A percentile compares a stretch with the other conserved stretches of the same genome.
phyloP scores from a whole-genome alignment of 2,888 invertebrate species.

The Palloptera scutellata region DNA sequence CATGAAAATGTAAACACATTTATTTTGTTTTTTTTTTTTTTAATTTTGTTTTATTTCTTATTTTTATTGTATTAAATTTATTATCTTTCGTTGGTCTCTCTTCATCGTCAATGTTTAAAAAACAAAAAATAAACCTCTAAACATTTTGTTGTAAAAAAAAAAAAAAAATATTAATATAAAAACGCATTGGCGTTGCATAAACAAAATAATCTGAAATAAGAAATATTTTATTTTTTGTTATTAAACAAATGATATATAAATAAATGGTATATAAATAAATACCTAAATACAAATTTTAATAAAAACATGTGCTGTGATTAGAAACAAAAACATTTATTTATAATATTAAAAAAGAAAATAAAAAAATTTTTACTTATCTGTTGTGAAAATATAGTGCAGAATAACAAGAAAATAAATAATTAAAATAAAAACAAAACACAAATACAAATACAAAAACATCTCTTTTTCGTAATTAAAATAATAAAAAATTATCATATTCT shows the following conservation, averaged over 20 bases:
- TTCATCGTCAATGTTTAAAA: background rate
- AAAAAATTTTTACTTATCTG: too few relatives aligned
- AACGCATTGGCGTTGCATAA: background rate
- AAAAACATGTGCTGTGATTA: background rate
- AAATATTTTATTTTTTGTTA: background rate
- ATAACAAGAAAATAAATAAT: too few relatives aligned
- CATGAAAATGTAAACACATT: background rate
- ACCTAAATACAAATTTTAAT: background rate
- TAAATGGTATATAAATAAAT: background rate
- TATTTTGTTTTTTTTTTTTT: background rate
- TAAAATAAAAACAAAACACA: too few relatives aligned
- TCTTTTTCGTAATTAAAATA: too few relatives aligned
- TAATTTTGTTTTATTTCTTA: background rate
- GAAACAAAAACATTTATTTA: background rate
- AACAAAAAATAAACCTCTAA: background rate
- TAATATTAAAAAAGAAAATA: too few relatives aligned
- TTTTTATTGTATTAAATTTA: too few relatives aligned
- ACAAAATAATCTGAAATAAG: background rate
- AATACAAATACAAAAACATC: too few relatives aligned
- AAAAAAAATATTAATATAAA: background rate
- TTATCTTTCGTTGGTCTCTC: too few relatives aligned
- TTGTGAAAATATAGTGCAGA: too few relatives aligned
- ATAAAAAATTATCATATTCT: too few relatives aligned
- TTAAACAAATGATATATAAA: background rate
- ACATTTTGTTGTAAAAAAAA: background rate